phyloP scores from a whole-genome alignment of 2,888 invertebrate species.

The Tachina lurida region DNA sequence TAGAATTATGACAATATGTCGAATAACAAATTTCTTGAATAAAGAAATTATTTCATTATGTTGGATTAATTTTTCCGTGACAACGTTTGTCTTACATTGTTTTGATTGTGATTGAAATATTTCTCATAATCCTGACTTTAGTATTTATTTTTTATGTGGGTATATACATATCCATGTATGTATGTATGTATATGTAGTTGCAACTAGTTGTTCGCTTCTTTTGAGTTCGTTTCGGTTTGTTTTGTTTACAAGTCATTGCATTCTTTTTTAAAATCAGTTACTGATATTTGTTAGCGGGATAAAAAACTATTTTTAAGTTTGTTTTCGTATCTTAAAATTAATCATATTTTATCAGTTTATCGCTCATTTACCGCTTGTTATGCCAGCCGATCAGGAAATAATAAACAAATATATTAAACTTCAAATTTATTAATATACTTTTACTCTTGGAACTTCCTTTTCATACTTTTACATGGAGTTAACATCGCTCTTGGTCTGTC shows the following conservation, averaged over 20 bases:
- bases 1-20: too few relatives aligned
- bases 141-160: too few relatives aligned
- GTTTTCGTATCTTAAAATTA: background rate
- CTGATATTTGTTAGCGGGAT: conserved; percentile 6
- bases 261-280: conserved; percentile 30
- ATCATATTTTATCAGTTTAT: background rate
- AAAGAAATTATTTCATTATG: too few relatives aligned
- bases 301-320: conserved; percentile 11
- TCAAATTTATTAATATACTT: background rate
- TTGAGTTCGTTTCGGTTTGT: background rate
- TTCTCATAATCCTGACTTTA: too few relatives aligned
- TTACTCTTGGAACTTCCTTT: conserved; percentile 9
- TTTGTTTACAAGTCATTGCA: conserved; percentile 39
- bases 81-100: too few relatives aligned
- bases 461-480: background rate
- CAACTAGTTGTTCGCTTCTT: conserved; percentile 29
- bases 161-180: too few relatives aligned
- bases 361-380: background rate
- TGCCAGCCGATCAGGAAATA: too few relatives aligned
- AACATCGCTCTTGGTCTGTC: conserved; percentile 6
- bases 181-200: background rate
- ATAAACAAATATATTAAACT: background rate
- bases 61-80: too few relatives aligned
- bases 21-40: too few relatives aligned
- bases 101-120: too few relatives aligned